phyloP scores from a whole-genome alignment of 1,140 invertebrate species.

The Drosophila eugracilis region DNA sequence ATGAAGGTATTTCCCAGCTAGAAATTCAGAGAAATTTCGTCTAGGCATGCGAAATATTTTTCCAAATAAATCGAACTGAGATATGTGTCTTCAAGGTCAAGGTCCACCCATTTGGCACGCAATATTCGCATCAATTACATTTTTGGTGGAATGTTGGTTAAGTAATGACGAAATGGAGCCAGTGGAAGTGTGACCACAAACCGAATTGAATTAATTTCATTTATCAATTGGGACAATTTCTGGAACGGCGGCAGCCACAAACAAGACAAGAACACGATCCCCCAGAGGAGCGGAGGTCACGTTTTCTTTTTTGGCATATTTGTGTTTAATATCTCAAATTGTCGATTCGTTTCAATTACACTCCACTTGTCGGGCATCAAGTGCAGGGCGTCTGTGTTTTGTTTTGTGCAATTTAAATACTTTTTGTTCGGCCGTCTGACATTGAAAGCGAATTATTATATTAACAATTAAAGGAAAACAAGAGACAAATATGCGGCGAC shows the following conservation, averaged over 20 bases:
- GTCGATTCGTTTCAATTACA: constrained; percentile 70
- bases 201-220: constrained; percentile 74
- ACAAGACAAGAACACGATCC: constrained; percentile 14
- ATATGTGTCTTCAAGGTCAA: constrained; percentile 59
- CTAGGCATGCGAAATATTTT: constrained; percentile 51
- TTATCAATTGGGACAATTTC: constrained; percentile 36
- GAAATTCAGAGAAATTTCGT: constrained; percentile 46
- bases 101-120: constrained; percentile 55
- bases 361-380: constrained; percentile 60
- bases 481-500: constrained; percentile 22
- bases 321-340: constrained; percentile 72
- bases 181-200: constrained; percentile 66
- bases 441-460: constrained; percentile 66
- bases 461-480: constrained; percentile 41
- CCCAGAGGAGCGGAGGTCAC: constrained; percentile 27
- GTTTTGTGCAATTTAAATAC: constrained; percentile 57
- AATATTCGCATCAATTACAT: constrained; percentile 54
- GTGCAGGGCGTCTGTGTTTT: constrained; percentile 49
- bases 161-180: constrained; percentile 62
- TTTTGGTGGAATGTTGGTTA: constrained; percentile 34
- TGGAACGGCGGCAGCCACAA: constrained; percentile 66
- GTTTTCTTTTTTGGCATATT: constrained; percentile 68
- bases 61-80: constrained; percentile 8
- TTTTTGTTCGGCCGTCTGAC: constrained; percentile 36
- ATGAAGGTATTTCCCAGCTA: constrained; percentile 18